Evolutionary conservation across 2,113 vertebrate species (phyloP).

Genomic region (Morphnarchus princeps): DNA sequence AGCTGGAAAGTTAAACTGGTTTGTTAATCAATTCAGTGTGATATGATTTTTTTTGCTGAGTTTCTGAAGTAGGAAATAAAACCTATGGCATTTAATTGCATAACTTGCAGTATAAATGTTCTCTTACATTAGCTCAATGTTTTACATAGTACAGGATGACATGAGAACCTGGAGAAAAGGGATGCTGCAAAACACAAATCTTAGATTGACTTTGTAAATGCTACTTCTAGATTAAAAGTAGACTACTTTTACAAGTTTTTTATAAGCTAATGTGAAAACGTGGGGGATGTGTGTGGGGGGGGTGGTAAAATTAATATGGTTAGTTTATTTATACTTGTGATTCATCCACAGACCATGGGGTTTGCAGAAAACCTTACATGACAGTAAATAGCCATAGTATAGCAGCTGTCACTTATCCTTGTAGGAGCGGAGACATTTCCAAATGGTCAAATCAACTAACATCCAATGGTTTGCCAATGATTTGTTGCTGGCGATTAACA

Average conservation of each 20-base stretch:
- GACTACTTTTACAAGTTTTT: background rate
- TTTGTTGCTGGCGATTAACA: background rate
- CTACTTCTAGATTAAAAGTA: background rate
- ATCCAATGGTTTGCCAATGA: background rate
- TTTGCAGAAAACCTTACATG: background rate
- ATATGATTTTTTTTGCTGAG: background rate
- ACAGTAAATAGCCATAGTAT: background rate
- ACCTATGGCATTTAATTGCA: background rate
- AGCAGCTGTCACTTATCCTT: background rate
- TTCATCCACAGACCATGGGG: background rate
- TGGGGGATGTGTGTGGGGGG: fast-evolving
- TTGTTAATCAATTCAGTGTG: background rate
- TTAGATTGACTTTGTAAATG: background rate
- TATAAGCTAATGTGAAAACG: background rate
- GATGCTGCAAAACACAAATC: background rate
- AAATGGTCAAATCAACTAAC: background rate
- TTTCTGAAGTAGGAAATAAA: background rate
- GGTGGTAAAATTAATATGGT: background rate
- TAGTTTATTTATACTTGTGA: background rate
- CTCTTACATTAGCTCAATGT: background rate
- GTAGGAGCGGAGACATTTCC: background rate
- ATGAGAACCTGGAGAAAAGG: background rate
- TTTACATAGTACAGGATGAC: background rate
- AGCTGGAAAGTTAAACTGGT: background rate
- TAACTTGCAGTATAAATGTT: background rate